Base-by-base conservation (phyloP, 2,113 vertebrate genomes). In the Grallaria varia region DNA sequence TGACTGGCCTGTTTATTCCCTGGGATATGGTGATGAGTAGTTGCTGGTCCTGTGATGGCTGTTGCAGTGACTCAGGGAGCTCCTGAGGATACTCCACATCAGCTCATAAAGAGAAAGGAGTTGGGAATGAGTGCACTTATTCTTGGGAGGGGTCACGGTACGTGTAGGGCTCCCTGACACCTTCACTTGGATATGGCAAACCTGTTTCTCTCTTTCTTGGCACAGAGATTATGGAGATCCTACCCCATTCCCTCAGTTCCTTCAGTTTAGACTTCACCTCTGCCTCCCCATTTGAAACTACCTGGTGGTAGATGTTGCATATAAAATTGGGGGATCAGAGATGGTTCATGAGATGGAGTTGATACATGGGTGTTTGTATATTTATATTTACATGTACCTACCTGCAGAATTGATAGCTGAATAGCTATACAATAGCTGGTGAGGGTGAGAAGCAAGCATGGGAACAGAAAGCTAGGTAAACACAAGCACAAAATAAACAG, bases 291-390 rank as follows among this genome's bases (percentile, higher is more conserved):
- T 69, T 60, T 66, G 40, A 90, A 69, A 40, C 15, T 42, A 4
- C 25, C 21, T 64, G 27, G 19, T 67, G 47, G 19, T 44, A 63
- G 39, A 4, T 47, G 12, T 45, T 73, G 25, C 9, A 5, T 63
- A 11, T 60, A 49, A 76, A 76, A 40, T n/a, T 33, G 6, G 16
- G 21, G 22, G 5, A 33, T 64, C 7, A n/a, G 73, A 74, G 37
- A 9, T 62, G 4, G 53, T 86, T 89, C 39, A 85, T 68, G 49
- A 73, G 35, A 11, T 73, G 45, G 25, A 37, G 31, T 42, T 30
- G 22, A 49, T 79, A 10, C 1, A 0, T 64, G 5, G 7, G 13
- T 55, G 10, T 91, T 24, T 60, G 2, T 77, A 1, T 56, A 1
- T 72, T 62, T 49, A 6, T 64, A 42, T 69, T 20, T 84, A 44